Evolutionary conservation across 2,113 vertebrate genomes (phyloP).

Genomic region (Apteryx mantelli): DNA sequence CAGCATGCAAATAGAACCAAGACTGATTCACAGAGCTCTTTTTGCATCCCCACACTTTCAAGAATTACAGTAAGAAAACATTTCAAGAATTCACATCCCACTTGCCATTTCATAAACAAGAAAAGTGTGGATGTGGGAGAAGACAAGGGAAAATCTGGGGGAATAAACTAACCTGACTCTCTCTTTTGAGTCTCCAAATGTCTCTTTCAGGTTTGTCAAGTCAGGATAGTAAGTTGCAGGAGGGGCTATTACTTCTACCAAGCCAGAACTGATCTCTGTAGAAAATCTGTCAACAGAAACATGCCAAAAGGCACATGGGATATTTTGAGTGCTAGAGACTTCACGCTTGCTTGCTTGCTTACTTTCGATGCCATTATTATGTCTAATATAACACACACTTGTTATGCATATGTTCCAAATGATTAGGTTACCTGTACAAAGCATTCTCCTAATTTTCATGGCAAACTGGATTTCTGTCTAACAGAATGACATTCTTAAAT

Average conservation of each 20-base stretch:
- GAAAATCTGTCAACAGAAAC: constrained; percentile 84
- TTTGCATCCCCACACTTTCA: neutral
- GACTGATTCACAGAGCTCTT: neutral
- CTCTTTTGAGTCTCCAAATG: constrained; percentile 96
- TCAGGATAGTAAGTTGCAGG: constrained; percentile 94
- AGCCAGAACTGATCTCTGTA: constrained; percentile 91
- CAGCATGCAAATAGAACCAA: neutral
- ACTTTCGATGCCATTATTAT: neutral
- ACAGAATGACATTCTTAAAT: neutral
- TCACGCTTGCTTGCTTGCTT: neutral
- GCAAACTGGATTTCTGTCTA: neutral
- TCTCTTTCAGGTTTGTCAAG: constrained; percentile 92
- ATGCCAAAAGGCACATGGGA: neutral
- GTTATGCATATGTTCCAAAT: neutral
- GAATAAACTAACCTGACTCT: constrained; percentile 87
- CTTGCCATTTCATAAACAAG: constrained; percentile 41
- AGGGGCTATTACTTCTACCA: constrained; percentile 96
- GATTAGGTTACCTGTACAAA: neutral
- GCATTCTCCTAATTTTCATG: neutral
- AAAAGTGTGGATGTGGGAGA: neutral
- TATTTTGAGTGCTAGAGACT: neutral
- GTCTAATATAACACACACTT: neutral
- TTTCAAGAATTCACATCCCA: constrained; percentile 60
- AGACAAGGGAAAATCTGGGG: neutral
- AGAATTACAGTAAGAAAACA: constrained; percentile 52